phyloP scores from a whole-genome alignment of 2,888 invertebrate genomes.

The Diaperis boleti region DNA sequence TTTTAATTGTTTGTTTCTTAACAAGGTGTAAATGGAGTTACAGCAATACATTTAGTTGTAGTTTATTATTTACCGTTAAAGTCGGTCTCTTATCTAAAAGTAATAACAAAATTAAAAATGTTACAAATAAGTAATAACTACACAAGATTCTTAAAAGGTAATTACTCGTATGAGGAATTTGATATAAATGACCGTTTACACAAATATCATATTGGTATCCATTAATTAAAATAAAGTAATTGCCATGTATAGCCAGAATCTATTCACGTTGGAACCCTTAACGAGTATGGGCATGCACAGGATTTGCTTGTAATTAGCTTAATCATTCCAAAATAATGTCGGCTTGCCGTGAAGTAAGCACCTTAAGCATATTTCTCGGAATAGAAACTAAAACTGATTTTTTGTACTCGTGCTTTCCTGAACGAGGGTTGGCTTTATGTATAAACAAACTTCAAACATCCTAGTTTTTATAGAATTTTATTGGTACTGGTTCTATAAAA shows the following conservation, averaged over 20 bases:
- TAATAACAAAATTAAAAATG: no score
- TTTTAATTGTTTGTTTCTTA: background rate
- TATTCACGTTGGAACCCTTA: conserved; percentile 54
- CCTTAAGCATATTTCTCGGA: no score
- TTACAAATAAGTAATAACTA: no score
- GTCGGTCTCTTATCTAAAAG: no score
- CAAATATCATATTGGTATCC: background rate
- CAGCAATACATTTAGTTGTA: no score
- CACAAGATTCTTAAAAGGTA: no score
- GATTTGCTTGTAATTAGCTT: conserved; percentile 54
- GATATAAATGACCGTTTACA: no score
- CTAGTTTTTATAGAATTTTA: conserved; percentile 49
- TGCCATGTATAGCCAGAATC: conserved; percentile 35
- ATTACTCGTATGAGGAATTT: no score
- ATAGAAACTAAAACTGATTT: no score
- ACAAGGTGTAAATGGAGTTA: no score
- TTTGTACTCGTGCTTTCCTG: no score
- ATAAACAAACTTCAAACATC: background rate
- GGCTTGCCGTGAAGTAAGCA: conserved; percentile 44
- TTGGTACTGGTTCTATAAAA: conserved; percentile 57
- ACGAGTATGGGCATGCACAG: conserved; percentile 54
- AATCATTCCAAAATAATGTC: conserved; percentile 55
- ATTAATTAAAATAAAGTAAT: conserved; percentile 3
- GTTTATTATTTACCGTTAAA: no score
- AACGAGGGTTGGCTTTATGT: conserved; percentile 4